Percentiles rank a stretch among this genome's conserved stretches.
Conservation (phyloP, 2,888 invertebrate genomes). For the Coelinius sp. region DNA sequence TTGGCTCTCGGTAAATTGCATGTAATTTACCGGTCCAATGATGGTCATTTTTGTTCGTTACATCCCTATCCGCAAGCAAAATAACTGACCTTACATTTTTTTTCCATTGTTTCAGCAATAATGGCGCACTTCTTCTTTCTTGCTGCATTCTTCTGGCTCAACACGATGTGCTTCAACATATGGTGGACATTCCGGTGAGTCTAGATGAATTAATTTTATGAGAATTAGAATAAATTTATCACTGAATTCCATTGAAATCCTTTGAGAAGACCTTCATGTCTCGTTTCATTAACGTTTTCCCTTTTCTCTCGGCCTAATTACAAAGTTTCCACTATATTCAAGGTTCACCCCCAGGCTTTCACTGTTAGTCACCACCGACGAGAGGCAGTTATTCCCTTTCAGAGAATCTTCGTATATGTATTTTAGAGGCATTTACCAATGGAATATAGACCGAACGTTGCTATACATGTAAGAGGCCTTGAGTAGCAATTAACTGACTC, state of each 20-base stretch:
- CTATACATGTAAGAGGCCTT: neutral
- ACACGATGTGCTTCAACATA: slow-evolving; percentile 95
- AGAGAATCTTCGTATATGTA: slow-evolving; percentile 5
- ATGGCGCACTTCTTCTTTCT: slow-evolving; percentile 90
- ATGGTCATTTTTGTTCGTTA: too few species aligned
- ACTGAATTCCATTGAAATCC: neutral
- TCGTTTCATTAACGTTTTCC: slow-evolving; percentile 12
- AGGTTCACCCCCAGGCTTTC: neutral
- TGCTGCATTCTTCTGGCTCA: slow-evolving; percentile 93
- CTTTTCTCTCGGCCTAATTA: slow-evolving; percentile 19
- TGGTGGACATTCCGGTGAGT: slow-evolving; percentile 94
- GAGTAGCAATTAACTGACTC: slow-evolving; percentile 5
- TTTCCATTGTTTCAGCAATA: slow-evolving; percentile 77
- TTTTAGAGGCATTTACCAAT: slow-evolving; percentile 3
- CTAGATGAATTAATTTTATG: slow-evolving; percentile 38
- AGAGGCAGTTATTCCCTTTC: slow-evolving; percentile 12
- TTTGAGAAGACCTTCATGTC: slow-evolving; percentile 10
- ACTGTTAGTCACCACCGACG: neutral
- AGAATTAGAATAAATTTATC: neutral
- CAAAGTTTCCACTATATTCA: slow-evolving; percentile 15
- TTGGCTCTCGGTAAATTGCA: too few species aligned
- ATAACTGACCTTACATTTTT: slow-evolving; percentile 29
- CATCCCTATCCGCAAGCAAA: too few species aligned
- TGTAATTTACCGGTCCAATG: too few species aligned
- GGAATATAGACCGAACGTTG: slow-evolving; percentile 10